Evolutionary conservation across 2,113 vertebrate genomes (phyloP).

Genomic region (Jaculus jaculus): DNA sequence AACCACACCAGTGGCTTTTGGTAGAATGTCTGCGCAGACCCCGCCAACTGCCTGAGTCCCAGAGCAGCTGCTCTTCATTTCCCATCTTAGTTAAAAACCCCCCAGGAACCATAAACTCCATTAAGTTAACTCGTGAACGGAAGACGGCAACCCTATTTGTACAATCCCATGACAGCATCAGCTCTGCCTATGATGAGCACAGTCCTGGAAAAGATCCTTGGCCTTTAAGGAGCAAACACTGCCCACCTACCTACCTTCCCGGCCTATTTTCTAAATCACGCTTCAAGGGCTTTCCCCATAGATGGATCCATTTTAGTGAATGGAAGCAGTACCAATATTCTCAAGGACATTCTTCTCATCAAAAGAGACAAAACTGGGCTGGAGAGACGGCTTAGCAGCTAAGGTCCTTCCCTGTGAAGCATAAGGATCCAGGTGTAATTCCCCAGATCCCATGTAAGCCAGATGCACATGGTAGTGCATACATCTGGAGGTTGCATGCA

Average conservation of each 20-base stretch:
- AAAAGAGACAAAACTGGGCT: too few species aligned
- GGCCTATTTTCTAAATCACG: slow-evolving; percentile 33
- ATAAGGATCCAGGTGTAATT: too few species aligned
- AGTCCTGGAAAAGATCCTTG: neutral
- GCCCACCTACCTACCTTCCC: neutral
- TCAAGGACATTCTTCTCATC: neutral
- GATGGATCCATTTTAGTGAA: slow-evolving; percentile 8
- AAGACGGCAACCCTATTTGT: neutral
- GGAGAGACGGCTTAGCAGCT: too few species aligned
- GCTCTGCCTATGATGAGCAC: neutral
- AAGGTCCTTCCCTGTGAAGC: too few species aligned
- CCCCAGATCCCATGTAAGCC: too few species aligned
- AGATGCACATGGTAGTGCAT: too few species aligned
- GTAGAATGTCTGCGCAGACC: neutral
- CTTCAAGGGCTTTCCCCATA: neutral
- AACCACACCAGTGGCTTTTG: neutral
- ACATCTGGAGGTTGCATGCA: too few species aligned
- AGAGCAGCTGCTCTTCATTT: slow-evolving; percentile 17
- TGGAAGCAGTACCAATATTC: slow-evolving; percentile 12
- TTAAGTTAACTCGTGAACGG: slow-evolving; percentile 21
- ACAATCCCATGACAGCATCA: neutral
- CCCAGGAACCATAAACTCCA: neutral
- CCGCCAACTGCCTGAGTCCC: neutral
- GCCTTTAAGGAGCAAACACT: neutral
- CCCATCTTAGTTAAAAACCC: slow-evolving; percentile 22